phyloP scores from a whole-genome alignment of 1,140 invertebrate species.

The Schlechtendalia chinensis region DNA sequence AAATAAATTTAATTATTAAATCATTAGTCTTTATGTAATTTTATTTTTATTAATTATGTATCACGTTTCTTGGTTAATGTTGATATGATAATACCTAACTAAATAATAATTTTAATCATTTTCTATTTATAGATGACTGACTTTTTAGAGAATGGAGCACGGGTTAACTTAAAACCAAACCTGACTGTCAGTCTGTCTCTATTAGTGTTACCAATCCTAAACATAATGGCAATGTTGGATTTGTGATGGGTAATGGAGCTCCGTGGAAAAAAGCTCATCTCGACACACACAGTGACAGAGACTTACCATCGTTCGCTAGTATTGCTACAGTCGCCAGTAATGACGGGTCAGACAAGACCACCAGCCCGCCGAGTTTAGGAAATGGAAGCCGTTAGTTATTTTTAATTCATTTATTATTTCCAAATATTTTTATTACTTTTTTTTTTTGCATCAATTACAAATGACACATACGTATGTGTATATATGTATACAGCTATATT shows the following conservation, averaged over 20 bases:
- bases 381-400: slow-evolving; percentile 39
- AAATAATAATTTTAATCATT: no score
- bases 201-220: slow-evolving; percentile 58
- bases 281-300: slow-evolving; percentile 84
- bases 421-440: slow-evolving; percentile 28
- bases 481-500: slow-evolving; percentile 26
- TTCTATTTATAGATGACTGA: slow-evolving; percentile 9
- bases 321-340: slow-evolving; percentile 60
- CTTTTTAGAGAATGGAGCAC: slow-evolving; percentile 3
- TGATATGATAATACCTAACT: no score
- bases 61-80: background rate
- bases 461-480: background rate
- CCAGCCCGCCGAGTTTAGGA: slow-evolving; percentile 26
- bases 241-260: slow-evolving; percentile 78
- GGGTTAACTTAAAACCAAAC: slow-evolving; percentile 13
- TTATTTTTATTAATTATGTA: background rate
- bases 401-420: slow-evolving; percentile 43
- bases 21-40: slow-evolving; percentile 80
- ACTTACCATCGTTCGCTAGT: slow-evolving; percentile 82
- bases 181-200: slow-evolving; percentile 23
- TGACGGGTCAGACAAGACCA: slow-evolving; percentile 46
- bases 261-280: slow-evolving; percentile 85
- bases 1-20: no score
- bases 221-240: slow-evolving; percentile 60
- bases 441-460: slow-evolving; percentile 29